These are phyloP conservation scores for Python bivittatus DNA, from an alignment of 2,113 vertebrate genomes.

Conservation along the genomic window DNA sequence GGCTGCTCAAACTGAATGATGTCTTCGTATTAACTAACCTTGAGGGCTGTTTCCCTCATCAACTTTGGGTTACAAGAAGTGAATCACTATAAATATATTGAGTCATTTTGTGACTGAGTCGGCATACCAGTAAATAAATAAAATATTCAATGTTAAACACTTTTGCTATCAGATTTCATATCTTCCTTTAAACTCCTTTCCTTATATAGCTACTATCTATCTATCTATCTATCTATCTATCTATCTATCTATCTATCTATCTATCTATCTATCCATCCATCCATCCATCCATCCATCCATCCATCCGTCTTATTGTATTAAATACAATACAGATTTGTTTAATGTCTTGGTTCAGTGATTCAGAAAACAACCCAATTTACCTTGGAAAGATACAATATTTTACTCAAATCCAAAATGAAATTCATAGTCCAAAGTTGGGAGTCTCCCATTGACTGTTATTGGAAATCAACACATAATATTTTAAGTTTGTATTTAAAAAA, in stretches of 20 bases:
- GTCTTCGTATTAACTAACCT: not conserved
- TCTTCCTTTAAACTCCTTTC: not conserved
- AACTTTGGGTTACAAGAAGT: not conserved
- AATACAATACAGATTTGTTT: not conserved
- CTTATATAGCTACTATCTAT: not conserved
- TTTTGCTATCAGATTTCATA: not conserved
- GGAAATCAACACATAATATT: not conserved
- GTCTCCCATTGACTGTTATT: not conserved
- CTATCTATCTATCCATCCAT: not conserved
- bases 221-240: not conserved
- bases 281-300: no score
- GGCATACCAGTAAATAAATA: not conserved
- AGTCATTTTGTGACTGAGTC: not conserved
- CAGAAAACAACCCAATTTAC: not conserved
- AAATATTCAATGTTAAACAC: not conserved
- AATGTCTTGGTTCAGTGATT: not conserved
- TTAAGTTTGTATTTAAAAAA: not conserved
- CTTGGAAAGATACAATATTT: not conserved
- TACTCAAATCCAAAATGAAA: not conserved
- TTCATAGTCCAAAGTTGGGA: not conserved
- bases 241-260: not conserved
- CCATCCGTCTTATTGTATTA: not conserved
- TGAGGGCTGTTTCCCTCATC: not conserved
- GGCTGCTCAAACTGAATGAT: not conserved
- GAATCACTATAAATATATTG: not conserved